Base-by-base conservation (phyloP, 2,888 invertebrate species). In the Pandemis corylana region DNA sequence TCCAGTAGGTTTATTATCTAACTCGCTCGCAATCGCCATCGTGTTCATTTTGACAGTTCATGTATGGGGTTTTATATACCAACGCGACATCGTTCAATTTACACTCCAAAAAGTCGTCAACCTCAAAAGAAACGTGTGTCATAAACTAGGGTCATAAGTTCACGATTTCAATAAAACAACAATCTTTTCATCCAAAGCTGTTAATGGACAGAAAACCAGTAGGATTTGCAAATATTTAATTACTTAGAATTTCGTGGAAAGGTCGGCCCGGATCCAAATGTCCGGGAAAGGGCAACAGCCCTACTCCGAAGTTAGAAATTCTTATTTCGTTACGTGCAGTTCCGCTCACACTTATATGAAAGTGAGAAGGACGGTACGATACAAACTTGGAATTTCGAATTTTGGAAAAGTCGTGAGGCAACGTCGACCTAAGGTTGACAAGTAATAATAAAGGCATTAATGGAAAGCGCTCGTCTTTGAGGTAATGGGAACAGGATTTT, bases 151-250 rank as follows among this genome's bases (percentile, higher is more conserved):
- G 42, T 42, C n/a, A 36, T 53, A 41, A 53, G 7, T 41, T 13
- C 4, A 44, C 68, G 10, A 62, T 62, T 62, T 12, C 46, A 10
- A 46, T 46, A 46, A 46, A 46, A 62, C 41, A 41, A 13, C 13
- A 10, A 5, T 7, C 9, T 13, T 64, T 73, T 68, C 42, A 72
- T 59, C 15, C 5, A 53, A 62, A 70, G 44, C 74, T 15, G 44
- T 66, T 74, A 74, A 70, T 74, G 65, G 66, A 62, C n/a, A 51
- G 36, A 7, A 59, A 42, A 7, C 69, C 66, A 70, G n/a, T 28
- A 70, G 70, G 69, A 74, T 70, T 74, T 70, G 15, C 41, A 70
- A 74, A 70, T 74, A 74, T 66, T 74, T 61, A 61, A 62, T 70
- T 72, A 68, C 44, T 62, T 62, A 28, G 65, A 44, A 70, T 66